A percentile compares a stretch with the other conserved stretches of the same genome.
phyloP scores from a whole-genome alignment of 2,797 vertebrate genomes.

The Epinephelus coioides region DNA sequence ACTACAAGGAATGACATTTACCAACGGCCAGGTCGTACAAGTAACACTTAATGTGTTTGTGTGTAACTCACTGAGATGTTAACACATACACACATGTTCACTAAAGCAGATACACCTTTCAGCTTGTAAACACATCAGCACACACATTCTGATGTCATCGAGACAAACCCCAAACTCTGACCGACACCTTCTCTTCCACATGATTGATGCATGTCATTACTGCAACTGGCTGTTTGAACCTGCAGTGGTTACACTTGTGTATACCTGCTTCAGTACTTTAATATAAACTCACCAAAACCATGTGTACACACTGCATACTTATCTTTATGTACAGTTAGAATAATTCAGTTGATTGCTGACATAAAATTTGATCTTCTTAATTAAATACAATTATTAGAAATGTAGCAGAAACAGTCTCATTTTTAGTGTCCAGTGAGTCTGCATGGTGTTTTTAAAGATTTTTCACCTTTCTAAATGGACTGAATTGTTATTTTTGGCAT shows the following conservation, averaged over 20 bases:
- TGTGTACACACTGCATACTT: background rate
- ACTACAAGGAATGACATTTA: background rate
- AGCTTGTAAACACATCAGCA: background rate
- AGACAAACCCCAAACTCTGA: conserved; percentile 4
- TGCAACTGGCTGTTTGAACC: no score
- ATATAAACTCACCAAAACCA: background rate
- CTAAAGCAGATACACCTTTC: background rate
- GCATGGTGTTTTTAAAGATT: background rate
- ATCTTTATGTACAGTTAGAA: background rate
- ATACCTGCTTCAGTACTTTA: background rate
- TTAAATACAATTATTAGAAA: no score
- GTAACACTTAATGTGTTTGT: background rate
- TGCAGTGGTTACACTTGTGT: no score
- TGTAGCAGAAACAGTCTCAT: no score
- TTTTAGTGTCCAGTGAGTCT: background rate
- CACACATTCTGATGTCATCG: background rate
- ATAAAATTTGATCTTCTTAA: background rate
- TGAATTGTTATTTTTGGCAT: background rate
- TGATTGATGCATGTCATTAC: background rate
- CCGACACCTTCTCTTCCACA: background rate
- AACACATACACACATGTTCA: background rate
- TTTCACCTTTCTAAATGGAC: background rate
- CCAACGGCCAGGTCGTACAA: background rate
- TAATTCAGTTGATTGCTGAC: background rate
- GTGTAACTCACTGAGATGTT: conserved; percentile 3